A percentile compares a stretch with the other conserved stretches of the same genome.
phyloP scores from a whole-genome alignment of 1,140 invertebrate species.

The Atopsyche davidsoni region DNA sequence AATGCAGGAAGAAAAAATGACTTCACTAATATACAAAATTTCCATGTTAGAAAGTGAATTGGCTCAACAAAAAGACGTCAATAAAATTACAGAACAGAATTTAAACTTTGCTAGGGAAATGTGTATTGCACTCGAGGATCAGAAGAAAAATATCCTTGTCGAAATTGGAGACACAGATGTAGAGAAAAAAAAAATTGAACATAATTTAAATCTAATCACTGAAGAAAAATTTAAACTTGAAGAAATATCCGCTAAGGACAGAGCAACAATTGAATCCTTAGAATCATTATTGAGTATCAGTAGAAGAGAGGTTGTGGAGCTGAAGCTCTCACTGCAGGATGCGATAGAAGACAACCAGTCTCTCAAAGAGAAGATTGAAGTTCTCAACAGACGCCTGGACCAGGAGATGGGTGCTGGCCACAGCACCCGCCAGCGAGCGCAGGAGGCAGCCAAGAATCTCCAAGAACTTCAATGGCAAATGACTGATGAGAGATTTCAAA shows the following conservation, averaged over 20 bases:
- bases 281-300: slow-evolving; percentile 43
- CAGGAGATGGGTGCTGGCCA: slow-evolving; percentile 18
- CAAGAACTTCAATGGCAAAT: slow-evolving; percentile 28
- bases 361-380: slow-evolving; percentile 38
- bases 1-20: slow-evolving; percentile 40
- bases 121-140: slow-evolving; percentile 40
- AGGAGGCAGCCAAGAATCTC: slow-evolving; percentile 24
- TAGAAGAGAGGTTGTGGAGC: slow-evolving; percentile 43
- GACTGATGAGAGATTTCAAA: slow-evolving; percentile 25
- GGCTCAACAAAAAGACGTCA: slow-evolving; percentile 40
- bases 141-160: slow-evolving; percentile 32
- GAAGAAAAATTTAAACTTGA: slow-evolving; percentile 39
- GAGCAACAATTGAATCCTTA: slow-evolving; percentile 38
- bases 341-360: slow-evolving; percentile 43
- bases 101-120: slow-evolving; percentile 43
- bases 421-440: slow-evolving; percentile 20
- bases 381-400: slow-evolving; percentile 26
- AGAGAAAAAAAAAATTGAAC: slow-evolving; percentile 44
- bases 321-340: slow-evolving; percentile 46
- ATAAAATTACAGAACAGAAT: slow-evolving; percentile 43
- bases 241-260: slow-evolving; percentile 35
- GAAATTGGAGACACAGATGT: slow-evolving; percentile 36
- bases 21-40: slow-evolving; percentile 40
- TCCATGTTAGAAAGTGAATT: slow-evolving; percentile 43
- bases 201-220: slow-evolving; percentile 39